A percentile compares a stretch with the other conserved stretches of the same genome.
Evolutionary conservation across 2,797 vertebrate genomes (phyloP).

Genomic region (Pseudomugil gertrudae): DNA sequence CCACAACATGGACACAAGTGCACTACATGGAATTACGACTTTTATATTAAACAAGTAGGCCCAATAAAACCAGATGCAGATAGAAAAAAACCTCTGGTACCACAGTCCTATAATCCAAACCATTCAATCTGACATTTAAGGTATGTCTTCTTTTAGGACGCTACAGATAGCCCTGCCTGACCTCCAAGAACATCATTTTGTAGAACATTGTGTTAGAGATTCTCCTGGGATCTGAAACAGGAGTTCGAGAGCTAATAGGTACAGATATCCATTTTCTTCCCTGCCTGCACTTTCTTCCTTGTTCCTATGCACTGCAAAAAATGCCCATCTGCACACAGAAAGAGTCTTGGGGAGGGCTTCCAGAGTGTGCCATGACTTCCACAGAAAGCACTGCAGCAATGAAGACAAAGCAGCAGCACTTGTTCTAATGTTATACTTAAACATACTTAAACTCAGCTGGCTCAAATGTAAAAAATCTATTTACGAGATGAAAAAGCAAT

Average conservation of each 20-base stretch:
- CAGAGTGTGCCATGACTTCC: slow-evolving; percentile 1
- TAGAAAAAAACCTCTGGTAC: slow-evolving; percentile 22
- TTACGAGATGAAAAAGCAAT: neutral
- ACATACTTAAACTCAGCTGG: neutral
- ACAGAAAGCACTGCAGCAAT: slow-evolving; percentile 10
- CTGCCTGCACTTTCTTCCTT: slow-evolving; percentile 61
- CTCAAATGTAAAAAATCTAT: neutral
- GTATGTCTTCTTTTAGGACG: slow-evolving; percentile 60
- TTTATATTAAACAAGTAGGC: slow-evolving; percentile 5
- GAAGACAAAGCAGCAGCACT: neutral
- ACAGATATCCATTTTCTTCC: slow-evolving; percentile 80
- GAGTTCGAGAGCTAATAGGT: slow-evolving; percentile 77
- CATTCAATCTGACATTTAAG: slow-evolving; percentile 67
- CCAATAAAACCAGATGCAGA: slow-evolving; percentile 23
- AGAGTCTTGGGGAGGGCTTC: slow-evolving; percentile 15
- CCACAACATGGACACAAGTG: neutral
- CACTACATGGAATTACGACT: neutral
- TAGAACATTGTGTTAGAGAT: slow-evolving; percentile 76
- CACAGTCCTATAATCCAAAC: slow-evolving; percentile 53
- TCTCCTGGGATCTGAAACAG: slow-evolving; percentile 68
- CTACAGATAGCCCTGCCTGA: slow-evolving; percentile 68
- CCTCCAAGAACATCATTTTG: slow-evolving; percentile 80
- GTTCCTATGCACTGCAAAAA: slow-evolving; percentile 68
- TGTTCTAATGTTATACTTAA: slow-evolving; percentile 6
- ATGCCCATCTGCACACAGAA: slow-evolving; percentile 42